Percentiles rank a stretch among this genome's conserved stretches.
Conservation (phyloP, 2,113 vertebrate genomes). For the Elgaria multicarinata region DNA sequence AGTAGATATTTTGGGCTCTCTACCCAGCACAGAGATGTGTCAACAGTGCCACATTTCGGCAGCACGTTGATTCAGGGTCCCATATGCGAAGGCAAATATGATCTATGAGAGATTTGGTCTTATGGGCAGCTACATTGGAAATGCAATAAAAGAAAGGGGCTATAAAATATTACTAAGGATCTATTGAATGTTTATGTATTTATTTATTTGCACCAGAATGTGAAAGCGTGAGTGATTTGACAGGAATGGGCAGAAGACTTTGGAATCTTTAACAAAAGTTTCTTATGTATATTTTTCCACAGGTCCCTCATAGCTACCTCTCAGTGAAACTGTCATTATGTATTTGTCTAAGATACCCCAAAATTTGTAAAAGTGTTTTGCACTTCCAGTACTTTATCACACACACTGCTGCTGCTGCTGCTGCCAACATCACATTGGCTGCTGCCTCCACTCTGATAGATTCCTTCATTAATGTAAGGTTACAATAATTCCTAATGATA, state of each 20-base stretch:
- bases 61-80: not conserved
- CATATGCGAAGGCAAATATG: not conserved
- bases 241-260: not conserved
- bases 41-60: not conserved
- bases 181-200: not conserved
- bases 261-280: not conserved
- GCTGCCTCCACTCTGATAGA: not conserved
- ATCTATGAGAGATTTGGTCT: not conserved
- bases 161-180: not conserved
- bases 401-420: too few species aligned
- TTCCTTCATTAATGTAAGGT: not conserved
- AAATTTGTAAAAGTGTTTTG: not conserved
- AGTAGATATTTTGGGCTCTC: not conserved
- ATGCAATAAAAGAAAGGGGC: not conserved
- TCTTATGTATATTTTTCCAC: too few species aligned
- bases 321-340: not conserved
- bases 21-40: not conserved
- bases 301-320: too few species aligned
- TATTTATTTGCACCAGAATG: not conserved
- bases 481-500: not conserved
- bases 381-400: not conserved
- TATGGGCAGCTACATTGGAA: not conserved
- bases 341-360: not conserved
- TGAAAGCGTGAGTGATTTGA: not conserved
- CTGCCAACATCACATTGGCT: not conserved